A percentile compares a stretch with the other conserved stretches of the same genome.
Conservation (phyloP, 2,113 vertebrate genomes). For the Xiphias gladius region DNA sequence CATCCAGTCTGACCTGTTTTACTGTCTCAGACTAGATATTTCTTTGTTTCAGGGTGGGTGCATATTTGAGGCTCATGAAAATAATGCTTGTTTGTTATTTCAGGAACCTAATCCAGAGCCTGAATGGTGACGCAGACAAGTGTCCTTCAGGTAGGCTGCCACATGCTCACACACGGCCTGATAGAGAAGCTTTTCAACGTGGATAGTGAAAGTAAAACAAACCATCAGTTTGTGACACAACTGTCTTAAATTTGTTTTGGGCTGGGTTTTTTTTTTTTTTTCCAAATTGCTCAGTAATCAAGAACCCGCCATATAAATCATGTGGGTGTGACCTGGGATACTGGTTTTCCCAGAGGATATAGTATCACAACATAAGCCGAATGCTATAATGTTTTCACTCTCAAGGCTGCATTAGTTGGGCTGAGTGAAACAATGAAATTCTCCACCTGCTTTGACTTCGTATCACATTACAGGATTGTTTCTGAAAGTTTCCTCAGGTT, state of each 20-base stretch:
- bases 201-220: background rate
- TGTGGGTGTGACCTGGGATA: too few relatives aligned
- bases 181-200: background rate
- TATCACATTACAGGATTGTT: background rate
- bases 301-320: too few relatives aligned
- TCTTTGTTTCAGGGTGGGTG: background rate
- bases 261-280: too few relatives aligned
- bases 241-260: too few relatives aligned
- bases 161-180: background rate
- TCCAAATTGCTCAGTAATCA: too few relatives aligned
- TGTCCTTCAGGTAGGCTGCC: slow-evolving; percentile 86
- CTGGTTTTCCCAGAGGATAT: too few relatives aligned
- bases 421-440: too few relatives aligned
- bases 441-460: too few relatives aligned
- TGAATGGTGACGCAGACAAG: slow-evolving; percentile 87
- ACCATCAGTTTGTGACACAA: too few relatives aligned
- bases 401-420: background rate
- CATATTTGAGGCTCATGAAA: slow-evolving; percentile 11
- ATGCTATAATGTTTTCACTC: background rate
- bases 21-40: background rate
- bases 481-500: background rate
- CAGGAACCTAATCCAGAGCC: slow-evolving; percentile 90
- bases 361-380: too few relatives aligned
- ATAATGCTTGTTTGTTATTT: slow-evolving; percentile 59
- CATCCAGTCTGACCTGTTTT: slow-evolving; percentile 46